These are phyloP conservation scores for Morone chrysops DNA, from an alignment of 2,113 vertebrate genomes.

Conservation along the genomic window DNA sequence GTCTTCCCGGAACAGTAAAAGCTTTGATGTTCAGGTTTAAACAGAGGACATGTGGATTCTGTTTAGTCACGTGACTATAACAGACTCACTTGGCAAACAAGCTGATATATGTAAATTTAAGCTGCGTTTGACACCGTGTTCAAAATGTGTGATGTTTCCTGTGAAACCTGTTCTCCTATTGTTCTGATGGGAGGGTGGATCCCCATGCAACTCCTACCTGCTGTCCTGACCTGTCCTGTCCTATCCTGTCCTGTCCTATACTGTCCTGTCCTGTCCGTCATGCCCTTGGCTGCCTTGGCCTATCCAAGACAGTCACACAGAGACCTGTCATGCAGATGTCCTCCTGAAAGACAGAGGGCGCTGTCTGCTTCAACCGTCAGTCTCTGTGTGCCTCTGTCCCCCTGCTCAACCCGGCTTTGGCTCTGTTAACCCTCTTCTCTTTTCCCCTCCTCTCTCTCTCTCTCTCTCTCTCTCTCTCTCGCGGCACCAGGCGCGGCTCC, in stretches of 20 bases:
- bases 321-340: slow-evolving; percentile 67
- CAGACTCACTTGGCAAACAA: background rate
- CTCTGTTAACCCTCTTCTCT: slow-evolving; percentile 84
- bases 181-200: slow-evolving; percentile 31
- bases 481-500: slow-evolving; percentile 98
- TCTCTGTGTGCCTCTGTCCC: slow-evolving; percentile 76
- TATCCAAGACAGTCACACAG: slow-evolving; percentile 71
- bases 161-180: slow-evolving; percentile 58
- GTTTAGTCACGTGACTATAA: background rate
- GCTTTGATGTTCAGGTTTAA: slow-evolving; percentile 7
- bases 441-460: slow-evolving; percentile 76
- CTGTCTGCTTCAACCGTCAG: slow-evolving; percentile 70
- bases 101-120: background rate
- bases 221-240: slow-evolving; percentile 59
- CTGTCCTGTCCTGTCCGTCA: slow-evolving; percentile 63
- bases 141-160: slow-evolving; percentile 48
- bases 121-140: slow-evolving; percentile 1
- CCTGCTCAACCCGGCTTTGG: slow-evolving; percentile 70
- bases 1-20: background rate
- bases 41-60: slow-evolving; percentile 11
- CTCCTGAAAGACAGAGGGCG: slow-evolving; percentile 74
- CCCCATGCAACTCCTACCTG: slow-evolving; percentile 56
- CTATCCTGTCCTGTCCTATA: slow-evolving; percentile 38
- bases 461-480: slow-evolving; percentile 80
- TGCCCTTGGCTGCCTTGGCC: slow-evolving; percentile 77